Conservation (phyloP, 2,888 invertebrate species). For the Pristionchus entomophagus region DNA sequence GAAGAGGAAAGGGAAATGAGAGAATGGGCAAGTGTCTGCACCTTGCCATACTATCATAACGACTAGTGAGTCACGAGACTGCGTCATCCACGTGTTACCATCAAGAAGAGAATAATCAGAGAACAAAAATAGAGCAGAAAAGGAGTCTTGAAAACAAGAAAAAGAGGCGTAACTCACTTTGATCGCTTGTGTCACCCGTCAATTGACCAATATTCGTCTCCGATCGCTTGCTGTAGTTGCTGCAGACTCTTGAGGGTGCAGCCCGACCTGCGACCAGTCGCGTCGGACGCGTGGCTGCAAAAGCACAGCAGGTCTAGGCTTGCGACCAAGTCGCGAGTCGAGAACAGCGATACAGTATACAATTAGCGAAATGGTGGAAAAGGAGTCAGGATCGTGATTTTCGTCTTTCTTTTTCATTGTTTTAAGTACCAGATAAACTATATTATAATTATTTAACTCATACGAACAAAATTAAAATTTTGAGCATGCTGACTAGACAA, state of each 20-base stretch:
- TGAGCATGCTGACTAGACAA: not conserved
- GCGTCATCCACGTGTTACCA: not conserved
- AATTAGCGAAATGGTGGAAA: not conserved
- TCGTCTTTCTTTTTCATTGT: not conserved
- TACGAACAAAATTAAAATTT: not conserved
- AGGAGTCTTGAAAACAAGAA: not conserved
- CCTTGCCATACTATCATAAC: not conserved
- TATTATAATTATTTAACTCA: not conserved
- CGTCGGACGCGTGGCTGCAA: not conserved
- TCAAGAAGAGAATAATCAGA: not conserved
- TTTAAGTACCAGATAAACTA: too few relatives aligned
- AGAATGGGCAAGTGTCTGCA: too few relatives aligned
- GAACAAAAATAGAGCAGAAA: not conserved
- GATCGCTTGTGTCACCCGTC: not conserved
- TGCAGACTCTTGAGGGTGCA: not conserved
- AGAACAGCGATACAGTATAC: not conserved
- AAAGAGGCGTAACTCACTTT: not conserved
- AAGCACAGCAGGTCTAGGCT: not conserved
- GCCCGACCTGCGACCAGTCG: not conserved
- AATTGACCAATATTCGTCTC: not conserved
- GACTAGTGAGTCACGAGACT: not conserved
- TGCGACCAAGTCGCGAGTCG: not conserved
- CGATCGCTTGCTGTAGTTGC: not conserved
- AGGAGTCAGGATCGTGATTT: not conserved
- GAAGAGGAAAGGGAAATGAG: too few relatives aligned